These are phyloP conservation scores for Gobio gobio DNA, from an alignment of 2,113 vertebrate genomes.

Conservation along the genomic window DNA sequence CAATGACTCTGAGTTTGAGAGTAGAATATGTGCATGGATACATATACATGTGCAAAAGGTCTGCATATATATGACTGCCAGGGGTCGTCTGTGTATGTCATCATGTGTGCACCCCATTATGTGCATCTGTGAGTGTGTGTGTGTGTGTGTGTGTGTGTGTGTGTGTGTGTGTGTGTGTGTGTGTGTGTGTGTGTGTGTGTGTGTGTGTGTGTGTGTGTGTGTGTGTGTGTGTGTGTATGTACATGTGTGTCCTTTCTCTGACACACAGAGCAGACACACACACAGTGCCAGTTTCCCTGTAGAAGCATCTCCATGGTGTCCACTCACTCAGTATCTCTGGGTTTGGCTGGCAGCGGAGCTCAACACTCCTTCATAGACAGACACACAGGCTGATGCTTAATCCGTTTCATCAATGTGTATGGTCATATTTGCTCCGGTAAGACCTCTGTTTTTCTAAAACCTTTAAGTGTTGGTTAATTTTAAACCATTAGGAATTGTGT, in stretches of 20 bases:
- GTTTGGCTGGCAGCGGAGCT: conserved; percentile 42
- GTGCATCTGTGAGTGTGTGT: neutral
- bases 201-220: neutral
- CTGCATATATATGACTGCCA: neutral
- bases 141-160: conserved; percentile 20
- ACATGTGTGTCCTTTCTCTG: neutral
- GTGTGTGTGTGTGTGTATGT: neutral
- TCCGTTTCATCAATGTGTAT: conserved; percentile 61
- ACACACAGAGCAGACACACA: conserved; percentile 22
- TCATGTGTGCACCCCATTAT: neutral
- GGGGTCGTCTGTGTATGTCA: neutral
- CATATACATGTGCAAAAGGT: neutral
- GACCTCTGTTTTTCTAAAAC: conserved; percentile 18
- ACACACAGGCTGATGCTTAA: conserved; percentile 46
- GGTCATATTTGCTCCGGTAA: conserved; percentile 65
- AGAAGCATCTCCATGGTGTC: conserved; percentile 46
- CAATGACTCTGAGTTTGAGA: neutral
- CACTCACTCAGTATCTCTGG: conserved; percentile 42
- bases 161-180: neutral
- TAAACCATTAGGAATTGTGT: conserved; percentile 1
- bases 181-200: neutral
- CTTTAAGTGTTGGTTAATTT: neutral
- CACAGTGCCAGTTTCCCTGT: conserved; percentile 43
- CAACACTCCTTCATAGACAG: conserved; percentile 46
- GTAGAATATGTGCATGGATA: neutral